Evolutionary conservation across 1,140 invertebrate species (phyloP).

Genomic region (Phymorhynchus buccinoides): DNA sequence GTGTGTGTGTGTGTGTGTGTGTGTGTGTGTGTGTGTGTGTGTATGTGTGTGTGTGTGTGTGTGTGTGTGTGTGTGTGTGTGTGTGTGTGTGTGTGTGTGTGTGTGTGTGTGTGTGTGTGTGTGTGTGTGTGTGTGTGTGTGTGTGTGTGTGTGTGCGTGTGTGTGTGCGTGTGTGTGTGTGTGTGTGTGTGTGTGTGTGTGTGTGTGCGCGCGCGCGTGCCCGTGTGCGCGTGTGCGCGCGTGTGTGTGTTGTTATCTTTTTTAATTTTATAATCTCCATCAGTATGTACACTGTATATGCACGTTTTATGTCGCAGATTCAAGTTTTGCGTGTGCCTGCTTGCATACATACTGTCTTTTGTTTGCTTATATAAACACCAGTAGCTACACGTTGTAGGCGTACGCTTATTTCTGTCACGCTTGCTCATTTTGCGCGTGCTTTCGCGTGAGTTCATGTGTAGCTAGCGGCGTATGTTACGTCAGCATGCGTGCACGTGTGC

Average conservation of each 20-base stretch:
- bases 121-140: background rate
- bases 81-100: background rate
- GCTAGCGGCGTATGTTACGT: no score
- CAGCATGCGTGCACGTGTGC: no score
- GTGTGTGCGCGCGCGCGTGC: background rate
- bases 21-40: background rate
- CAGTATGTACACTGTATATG: no score
- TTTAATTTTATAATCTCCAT: no score
- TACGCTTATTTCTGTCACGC: no score
- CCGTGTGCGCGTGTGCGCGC: background rate
- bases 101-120: background rate
- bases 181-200: background rate
- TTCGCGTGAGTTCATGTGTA: no score
- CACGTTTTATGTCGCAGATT: no score
- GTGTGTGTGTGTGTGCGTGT: background rate
- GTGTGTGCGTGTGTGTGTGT: background rate
- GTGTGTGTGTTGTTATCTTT: slow-evolving; percentile 10
- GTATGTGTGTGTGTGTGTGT: background rate
- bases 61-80: background rate
- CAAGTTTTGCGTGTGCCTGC: no score
- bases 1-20: background rate
- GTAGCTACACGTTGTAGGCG: no score
- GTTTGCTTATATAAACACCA: no score
- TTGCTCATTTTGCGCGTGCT: no score
- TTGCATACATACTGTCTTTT: no score